phyloP scores from a whole-genome alignment of 2,113 vertebrate species.

The human region GRCh38 chr14:101126501-101127000 shows the following conservation, averaged over 20 bases:
- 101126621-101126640: not conserved
- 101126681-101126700: fast-evolving
- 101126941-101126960: fast-evolving
- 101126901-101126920: not conserved
- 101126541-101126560: fast-evolving
- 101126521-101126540: not conserved
- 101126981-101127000: not conserved
- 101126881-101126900: fast-evolving
- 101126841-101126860: not conserved
- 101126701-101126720: not conserved
- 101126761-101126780: fast-evolving
- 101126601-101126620: not conserved
- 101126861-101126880: not conserved
- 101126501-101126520: not conserved
- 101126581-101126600: fast-evolving
- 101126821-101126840: fast-evolving
- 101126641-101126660: fast-evolving
- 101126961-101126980: not conserved
- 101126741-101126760: not conserved
- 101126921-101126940: not conserved
- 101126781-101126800: fast-evolving
- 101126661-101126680: not conserved
- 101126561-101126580: fast-evolving
- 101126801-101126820: fast-evolving
- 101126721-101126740: not conserved